These are phyloP conservation scores for Entomobrya multifasciata DNA, from an alignment of 2,888 invertebrate genomes.

Conservation along the genomic window DNA sequence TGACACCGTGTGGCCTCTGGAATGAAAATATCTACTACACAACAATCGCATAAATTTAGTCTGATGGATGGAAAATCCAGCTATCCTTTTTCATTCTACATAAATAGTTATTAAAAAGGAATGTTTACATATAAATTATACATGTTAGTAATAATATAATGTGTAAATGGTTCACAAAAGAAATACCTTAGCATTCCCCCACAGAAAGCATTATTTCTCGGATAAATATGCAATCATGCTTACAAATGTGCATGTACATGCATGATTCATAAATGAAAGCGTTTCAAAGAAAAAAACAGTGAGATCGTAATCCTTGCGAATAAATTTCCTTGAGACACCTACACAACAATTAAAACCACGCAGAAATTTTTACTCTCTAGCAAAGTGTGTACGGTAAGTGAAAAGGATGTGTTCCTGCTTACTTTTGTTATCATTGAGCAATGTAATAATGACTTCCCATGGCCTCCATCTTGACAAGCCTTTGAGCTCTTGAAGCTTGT, in stretches of 20 bases:
- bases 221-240: no score
- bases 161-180: no score
- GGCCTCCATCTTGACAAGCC: slow-evolving; percentile 51
- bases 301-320: no score
- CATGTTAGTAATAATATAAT: no score
- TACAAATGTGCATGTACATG: no score
- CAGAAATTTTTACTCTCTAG: neutral
- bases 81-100: neutral
- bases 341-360: neutral
- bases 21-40: neutral
- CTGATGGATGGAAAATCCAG: slow-evolving; percentile 2
- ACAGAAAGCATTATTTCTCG: no score
- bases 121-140: no score
- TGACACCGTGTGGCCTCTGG: slow-evolving; percentile 2
- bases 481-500: neutral
- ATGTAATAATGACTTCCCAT: slow-evolving; percentile 65
- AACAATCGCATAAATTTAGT: neutral
- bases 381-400: slow-evolving; percentile 11
- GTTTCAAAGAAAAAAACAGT: no score
- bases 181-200: no score
- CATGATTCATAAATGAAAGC: no score
- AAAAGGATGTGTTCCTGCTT: slow-evolving; percentile 63
- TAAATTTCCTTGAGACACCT: no score
- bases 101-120: no score
- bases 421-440: slow-evolving; percentile 59